Evolutionary conservation across 2,888 invertebrate species (phyloP), one percentile per base, ranked within the genome.

Genomic region (Melieria omissa): DNA sequence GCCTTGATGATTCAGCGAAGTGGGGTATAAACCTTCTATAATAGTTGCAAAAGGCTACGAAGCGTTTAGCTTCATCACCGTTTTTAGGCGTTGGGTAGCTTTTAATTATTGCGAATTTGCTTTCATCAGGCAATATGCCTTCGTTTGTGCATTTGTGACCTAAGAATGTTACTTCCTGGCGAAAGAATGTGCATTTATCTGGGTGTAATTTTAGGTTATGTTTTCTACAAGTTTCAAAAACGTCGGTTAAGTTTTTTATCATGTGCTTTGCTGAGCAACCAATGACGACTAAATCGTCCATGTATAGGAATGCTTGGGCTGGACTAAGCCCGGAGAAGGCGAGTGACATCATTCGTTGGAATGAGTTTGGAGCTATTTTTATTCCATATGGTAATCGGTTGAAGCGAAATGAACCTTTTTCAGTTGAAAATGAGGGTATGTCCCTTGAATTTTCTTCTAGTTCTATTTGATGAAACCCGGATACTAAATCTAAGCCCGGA

Each of bases 321-420:
- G 75, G 77, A 8, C 65, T 60, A 29, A 75, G 8, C 4, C 76
- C 74, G 10, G 75, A 63, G 71, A 79, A 77, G 9, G 78, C 77
- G 3, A 77, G 52, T 4, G 74, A 60, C 80, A 81, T 80, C 78
- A 80, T 78, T 60, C 79, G 42, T 61, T 72, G 72, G 60, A 81
- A 80, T 57, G 78, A 76, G 54, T 75, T 76, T 8, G 77, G 77
- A 47, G 76, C 74, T 2, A 78, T 73, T 14, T 71, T 73, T 29
- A 79, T 66, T 5, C 77, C 79, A 66, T 77, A 79, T 8, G 76
- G 77, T 9, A 80, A 55, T 63, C 76, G 49, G 16, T 73, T 75
- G 61, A 75, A 78, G 60, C 75, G 71, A 67, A 66, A 79, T 42
- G 74, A 72, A 3, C 29, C 29, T 29, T 29, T 29, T 29, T 29